Conservation (phyloP, 1,140 invertebrate genomes). For the Homarus americanus region DNA sequence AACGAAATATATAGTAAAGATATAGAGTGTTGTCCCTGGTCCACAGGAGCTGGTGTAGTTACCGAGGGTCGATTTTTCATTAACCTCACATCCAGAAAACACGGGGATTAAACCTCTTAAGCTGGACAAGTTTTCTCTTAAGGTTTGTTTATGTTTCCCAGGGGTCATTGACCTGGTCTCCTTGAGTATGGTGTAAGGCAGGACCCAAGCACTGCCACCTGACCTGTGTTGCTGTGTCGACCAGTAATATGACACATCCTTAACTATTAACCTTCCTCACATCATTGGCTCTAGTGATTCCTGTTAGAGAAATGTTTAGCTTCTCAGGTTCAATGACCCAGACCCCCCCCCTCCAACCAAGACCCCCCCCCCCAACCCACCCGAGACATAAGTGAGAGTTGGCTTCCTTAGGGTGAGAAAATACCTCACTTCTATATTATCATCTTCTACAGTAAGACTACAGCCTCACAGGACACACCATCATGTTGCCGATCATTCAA, state of each 20-base stretch:
- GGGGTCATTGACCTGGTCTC: not conserved
- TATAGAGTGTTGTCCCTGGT: not conserved
- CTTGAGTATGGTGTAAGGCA: not conserved
- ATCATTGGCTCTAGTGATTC: not conserved
- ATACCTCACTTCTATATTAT: not conserved
- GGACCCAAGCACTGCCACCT: no score
- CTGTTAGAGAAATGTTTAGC: not conserved
- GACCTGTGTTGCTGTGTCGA: not conserved
- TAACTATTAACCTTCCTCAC: not conserved
- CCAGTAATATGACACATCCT: not conserved
- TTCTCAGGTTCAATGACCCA: not conserved
- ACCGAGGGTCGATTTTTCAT: not conserved
- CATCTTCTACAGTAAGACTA: not conserved
- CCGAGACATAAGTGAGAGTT: not conserved
- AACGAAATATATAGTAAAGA: not conserved
- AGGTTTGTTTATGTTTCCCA: not conserved
- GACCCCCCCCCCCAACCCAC: not conserved
- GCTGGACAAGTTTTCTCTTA: not conserved
- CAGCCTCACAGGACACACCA: no score
- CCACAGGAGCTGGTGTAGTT: not conserved
- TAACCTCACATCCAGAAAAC: not conserved
- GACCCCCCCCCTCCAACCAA: not conserved
- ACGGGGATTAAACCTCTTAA: not conserved
- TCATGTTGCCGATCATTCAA: no score
- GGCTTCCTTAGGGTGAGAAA: not conserved